A percentile compares a stretch with the other conserved stretches of the same genome.
Conservation (phyloP, 1,140 invertebrate species). For the Calephelis virginiensis region DNA sequence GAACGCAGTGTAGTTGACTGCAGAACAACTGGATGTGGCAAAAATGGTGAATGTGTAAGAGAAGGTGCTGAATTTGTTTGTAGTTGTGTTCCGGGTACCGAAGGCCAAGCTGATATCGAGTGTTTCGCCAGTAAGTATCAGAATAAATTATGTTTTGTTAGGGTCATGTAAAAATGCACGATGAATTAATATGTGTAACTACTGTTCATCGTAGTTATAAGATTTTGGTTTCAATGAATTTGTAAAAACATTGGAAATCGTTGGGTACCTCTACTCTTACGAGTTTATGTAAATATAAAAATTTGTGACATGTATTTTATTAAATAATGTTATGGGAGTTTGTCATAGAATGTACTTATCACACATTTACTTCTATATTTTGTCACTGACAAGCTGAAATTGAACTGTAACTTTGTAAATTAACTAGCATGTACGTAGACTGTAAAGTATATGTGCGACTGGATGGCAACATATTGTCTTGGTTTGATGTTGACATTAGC, state of each 20-base stretch:
- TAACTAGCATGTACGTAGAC: too few species aligned
- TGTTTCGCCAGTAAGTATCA: slow-evolving; percentile 88
- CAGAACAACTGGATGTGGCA: slow-evolving; percentile 89
- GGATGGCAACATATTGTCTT: too few species aligned
- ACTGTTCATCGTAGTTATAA: slow-evolving; percentile 7
- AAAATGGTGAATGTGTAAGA: slow-evolving; percentile 88
- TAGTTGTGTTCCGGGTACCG: slow-evolving; percentile 86
- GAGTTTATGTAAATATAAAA: background rate
- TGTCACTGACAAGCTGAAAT: too few species aligned
- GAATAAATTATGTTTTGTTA: background rate
- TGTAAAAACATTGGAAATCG: slow-evolving; percentile 5
- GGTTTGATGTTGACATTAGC: too few species aligned
- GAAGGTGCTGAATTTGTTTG: slow-evolving; percentile 90
- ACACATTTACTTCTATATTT: too few species aligned
- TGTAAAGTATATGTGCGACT: too few species aligned
- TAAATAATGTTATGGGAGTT: background rate
- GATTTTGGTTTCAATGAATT: background rate
- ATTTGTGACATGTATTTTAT: background rate
- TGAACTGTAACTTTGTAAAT: too few species aligned
- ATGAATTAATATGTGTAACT: background rate
- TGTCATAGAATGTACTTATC: background rate
- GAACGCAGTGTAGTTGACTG: slow-evolving; percentile 86
- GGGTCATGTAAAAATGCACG: slow-evolving; percentile 72
- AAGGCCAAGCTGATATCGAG: slow-evolving; percentile 85
- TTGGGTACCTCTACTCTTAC: background rate